Conservation (phyloP, 2,797 vertebrate species). For the Eutrigla gurnardus region DNA sequence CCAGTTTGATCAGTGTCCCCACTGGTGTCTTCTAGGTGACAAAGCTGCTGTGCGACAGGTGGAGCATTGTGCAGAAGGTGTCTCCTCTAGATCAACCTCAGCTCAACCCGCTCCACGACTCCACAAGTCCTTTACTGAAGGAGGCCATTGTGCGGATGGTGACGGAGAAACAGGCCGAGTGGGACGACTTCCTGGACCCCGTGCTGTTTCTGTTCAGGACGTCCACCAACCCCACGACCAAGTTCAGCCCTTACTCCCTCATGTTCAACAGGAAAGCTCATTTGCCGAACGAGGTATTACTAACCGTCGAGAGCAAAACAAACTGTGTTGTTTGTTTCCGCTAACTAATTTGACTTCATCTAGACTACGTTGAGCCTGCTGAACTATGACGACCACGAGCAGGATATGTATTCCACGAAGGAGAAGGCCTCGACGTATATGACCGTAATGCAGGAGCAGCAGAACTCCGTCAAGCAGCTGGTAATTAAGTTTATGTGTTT, state of each 20-base stretch:
- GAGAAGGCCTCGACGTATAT: conserved; percentile 74
- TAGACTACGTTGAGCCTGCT: conserved; percentile 77
- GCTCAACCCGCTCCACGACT: conserved; percentile 79
- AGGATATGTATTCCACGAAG: conserved; percentile 66
- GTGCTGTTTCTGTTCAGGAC: conserved; percentile 89
- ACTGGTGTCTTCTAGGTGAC: conserved; percentile 82
- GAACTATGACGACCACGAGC: conserved; percentile 75
- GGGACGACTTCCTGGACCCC: conserved; percentile 90
- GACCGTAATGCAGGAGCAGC: conserved; percentile 84
- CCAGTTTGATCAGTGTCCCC: neutral
- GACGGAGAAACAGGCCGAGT: conserved; percentile 84
- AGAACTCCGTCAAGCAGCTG: conserved; percentile 86
- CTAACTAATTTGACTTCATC: neutral
- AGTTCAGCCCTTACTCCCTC: conserved; percentile 89
- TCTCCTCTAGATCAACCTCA: conserved; percentile 80
- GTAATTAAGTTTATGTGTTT: conserved; percentile 68
- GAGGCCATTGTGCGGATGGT: conserved; percentile 86
- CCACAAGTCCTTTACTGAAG: conserved; percentile 77
- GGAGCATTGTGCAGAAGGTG: conserved; percentile 88
- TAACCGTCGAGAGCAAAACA: neutral
- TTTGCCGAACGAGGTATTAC: conserved; percentile 72
- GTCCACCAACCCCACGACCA: conserved; percentile 86
- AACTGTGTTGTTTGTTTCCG: neutral
- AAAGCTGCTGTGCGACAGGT: conserved; percentile 83
- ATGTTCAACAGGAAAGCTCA: conserved; percentile 90